Evolutionary conservation across 2,888 invertebrate species (phyloP), one percentile per base, ranked within the genome.

Genomic region (Amiota communis): DNA sequence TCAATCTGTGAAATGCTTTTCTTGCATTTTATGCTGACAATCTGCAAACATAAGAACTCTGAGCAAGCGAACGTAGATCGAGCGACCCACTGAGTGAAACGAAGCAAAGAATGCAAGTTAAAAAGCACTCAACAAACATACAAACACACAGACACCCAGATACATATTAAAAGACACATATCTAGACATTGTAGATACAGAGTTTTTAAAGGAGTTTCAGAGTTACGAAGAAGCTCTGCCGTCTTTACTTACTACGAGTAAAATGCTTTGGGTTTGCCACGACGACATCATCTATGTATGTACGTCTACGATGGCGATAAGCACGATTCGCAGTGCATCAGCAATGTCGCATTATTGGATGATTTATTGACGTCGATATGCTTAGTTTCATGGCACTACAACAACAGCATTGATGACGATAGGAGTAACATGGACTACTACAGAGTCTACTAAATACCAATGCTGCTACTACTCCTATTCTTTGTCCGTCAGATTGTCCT

Each of bases 291-390:
- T 17, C 20, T 59, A 12, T 17, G 20, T 10, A 20, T 17, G 12
- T 59, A 12, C 10, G 20, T 10, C 20, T 8, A 20, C 59, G 20
- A 17, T 59, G 59, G 59, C 53, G 53, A 53, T 53, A n/a, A 9
- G 23, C 61, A 20, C 20, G 46, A 63, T n/a, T 9, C 63, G 63
- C 12, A 63, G 36, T 63, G 63, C 63, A 63, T 63, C 75, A 77
- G 71, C 79, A 79, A 79, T 85, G 77, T 79, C 79, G 84, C 86
- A 88, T 88, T 87, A 88, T 87, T 84, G 84, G 85, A 88, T 88
- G 88, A 88, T 88, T 88, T 88, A 88, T 88, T 88, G 87, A 86
- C 85, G 88, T 85, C 87, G 88, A 87, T 87, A 86, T 87, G 88
- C 87, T 87, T 87, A 86, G 87, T 87, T 88, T 87, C 83, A 78